Evolutionary conservation across 2,113 vertebrate species (phyloP).

Genomic region (Mionectes macconnelli): DNA sequence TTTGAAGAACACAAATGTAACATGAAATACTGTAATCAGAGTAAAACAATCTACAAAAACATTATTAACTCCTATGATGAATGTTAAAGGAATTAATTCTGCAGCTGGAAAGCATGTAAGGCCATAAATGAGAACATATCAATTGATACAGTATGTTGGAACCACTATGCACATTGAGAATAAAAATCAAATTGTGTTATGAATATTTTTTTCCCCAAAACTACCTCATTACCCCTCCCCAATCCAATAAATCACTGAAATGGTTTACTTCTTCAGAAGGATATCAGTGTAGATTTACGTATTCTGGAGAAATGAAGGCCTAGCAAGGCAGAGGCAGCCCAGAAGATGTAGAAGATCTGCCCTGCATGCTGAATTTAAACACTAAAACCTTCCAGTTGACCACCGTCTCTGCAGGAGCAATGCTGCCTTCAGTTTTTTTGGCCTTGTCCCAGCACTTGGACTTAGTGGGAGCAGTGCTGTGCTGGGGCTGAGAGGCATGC

Average conservation of each 20-base stretch:
- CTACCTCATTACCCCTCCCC: not conserved
- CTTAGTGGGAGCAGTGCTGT: not conserved
- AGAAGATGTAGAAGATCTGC: not conserved
- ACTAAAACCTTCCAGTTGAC: not conserved
- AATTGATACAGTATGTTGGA: not conserved
- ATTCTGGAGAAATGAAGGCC: not conserved
- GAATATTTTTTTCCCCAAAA: not conserved
- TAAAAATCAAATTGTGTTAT: conserved; percentile 10
- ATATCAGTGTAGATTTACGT: accelerated
- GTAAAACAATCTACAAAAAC: not conserved
- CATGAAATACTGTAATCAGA: not conserved
- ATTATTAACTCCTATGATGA: not conserved
- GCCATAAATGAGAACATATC: not conserved
- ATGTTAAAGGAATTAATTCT: not conserved
- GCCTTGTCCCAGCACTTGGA: not conserved
- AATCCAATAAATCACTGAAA: not conserved
- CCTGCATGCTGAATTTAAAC: not conserved
- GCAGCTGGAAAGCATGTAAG: not conserved
- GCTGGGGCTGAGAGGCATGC: not conserved
- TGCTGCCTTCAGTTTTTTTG: not conserved
- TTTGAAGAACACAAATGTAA: not conserved
- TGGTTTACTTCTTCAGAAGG: not conserved
- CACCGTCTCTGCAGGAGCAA: not conserved
- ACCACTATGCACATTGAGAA: not conserved
- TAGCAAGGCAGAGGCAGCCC: not conserved